Conservation (phyloP, 2,888 invertebrate species). For the Diarsia mendica region DNA sequence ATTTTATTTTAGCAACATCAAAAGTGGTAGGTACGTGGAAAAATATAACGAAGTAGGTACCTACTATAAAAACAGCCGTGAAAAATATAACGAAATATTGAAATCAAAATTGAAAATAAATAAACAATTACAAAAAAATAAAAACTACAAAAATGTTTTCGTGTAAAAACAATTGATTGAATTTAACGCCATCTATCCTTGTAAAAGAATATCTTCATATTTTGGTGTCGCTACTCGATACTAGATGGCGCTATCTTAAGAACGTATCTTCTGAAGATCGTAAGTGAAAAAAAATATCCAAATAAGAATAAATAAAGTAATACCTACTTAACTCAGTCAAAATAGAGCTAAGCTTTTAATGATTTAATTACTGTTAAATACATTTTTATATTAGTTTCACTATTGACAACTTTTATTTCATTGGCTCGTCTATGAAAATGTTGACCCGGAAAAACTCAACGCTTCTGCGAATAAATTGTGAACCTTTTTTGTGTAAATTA, state of each 20-base stretch:
- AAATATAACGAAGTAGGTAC: too few relatives aligned
- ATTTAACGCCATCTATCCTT: slow-evolving; percentile 69
- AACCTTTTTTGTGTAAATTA: too few relatives aligned
- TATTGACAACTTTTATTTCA: neutral
- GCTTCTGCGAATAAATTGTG: slow-evolving; percentile 3
- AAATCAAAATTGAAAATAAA: neutral
- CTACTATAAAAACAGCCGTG: neutral
- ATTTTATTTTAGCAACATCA: neutral
- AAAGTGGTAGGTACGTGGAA: neutral
- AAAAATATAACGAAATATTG: neutral
- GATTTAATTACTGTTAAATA: neutral
- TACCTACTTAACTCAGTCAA: too few relatives aligned
- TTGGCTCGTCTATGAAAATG: neutral
- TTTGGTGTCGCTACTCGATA: slow-evolving; percentile 75
- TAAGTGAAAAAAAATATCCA: neutral
- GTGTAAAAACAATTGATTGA: neutral
- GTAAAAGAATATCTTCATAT: slow-evolving; percentile 1
- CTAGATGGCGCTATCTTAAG: slow-evolving; percentile 71
- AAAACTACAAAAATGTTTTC: neutral
- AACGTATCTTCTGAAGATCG: neutral
- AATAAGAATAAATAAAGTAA: too few relatives aligned
- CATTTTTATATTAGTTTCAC: neutral
- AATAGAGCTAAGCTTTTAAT: neutral
- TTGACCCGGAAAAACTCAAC: neutral
- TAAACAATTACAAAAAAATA: neutral